Conservation (phyloP, 2,113 vertebrate species). For the Microtus richardsoni region DNA sequence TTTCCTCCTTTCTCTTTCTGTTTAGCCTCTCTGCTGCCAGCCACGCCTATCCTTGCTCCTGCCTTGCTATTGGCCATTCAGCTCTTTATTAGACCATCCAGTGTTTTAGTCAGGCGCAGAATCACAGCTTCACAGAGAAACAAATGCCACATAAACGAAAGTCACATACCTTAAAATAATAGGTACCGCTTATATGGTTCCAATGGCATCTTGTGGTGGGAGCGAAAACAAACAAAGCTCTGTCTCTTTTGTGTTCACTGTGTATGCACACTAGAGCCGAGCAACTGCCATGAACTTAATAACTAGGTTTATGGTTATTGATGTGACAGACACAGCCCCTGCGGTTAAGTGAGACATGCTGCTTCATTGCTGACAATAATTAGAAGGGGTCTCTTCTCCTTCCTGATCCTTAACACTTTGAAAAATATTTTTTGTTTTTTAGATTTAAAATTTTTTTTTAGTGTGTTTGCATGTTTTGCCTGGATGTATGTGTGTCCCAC, state of each 20-base stretch:
- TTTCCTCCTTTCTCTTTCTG: too few relatives aligned
- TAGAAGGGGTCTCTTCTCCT: slow-evolving; percentile 9
- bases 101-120: too few relatives aligned
- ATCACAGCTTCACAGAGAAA: too few relatives aligned
- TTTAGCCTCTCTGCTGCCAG: too few relatives aligned
- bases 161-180: too few relatives aligned
- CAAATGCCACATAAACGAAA: too few relatives aligned
- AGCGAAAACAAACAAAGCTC: background rate
- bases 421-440: background rate
- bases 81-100: too few relatives aligned
- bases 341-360: background rate
- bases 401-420: background rate
- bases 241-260: background rate
- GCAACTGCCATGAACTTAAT: background rate
- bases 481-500: background rate
- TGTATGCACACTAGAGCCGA: background rate
- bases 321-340: background rate
- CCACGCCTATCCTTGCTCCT: too few relatives aligned
- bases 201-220: background rate
- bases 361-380: slow-evolving; percentile 16
- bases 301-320: slow-evolving; percentile 5
- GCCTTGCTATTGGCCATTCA: too few relatives aligned
- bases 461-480: background rate
- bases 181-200: background rate
- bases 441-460: background rate